A percentile compares a stretch with the other conserved stretches of the same genome.
phyloP scores from a whole-genome alignment of 2,888 invertebrate species.

The Xiphydria camelus region DNA sequence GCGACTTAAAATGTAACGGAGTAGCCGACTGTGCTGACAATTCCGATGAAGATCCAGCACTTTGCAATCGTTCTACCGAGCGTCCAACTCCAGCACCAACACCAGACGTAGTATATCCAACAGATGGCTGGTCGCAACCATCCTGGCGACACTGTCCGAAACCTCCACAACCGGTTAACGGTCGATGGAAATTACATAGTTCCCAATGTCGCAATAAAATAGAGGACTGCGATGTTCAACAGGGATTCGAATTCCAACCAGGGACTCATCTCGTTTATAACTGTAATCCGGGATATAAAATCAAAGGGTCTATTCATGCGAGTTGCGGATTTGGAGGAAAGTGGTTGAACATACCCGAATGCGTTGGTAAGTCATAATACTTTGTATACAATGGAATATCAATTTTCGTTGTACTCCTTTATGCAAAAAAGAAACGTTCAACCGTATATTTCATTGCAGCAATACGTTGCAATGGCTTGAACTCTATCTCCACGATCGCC shows the following conservation, averaged over 20 bases:
- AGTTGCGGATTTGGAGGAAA: constrained; percentile 37
- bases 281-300: constrained; percentile 40
- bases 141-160: constrained; percentile 28
- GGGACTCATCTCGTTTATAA: constrained; percentile 44
- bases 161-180: constrained; percentile 42
- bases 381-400: neutral
- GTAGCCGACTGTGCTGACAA: constrained; percentile 51
- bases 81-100: constrained; percentile 3
- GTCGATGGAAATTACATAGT: constrained; percentile 37
- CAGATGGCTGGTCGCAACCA: constrained; percentile 2
- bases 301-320: constrained; percentile 31
- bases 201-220: constrained; percentile 29
- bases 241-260: constrained; percentile 24
- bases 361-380: constrained; percentile 32
- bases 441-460: constrained; percentile 30
- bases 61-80: constrained; percentile 25
- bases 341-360: constrained; percentile 42
- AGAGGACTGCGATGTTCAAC: constrained; percentile 30
- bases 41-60: constrained; percentile 50
- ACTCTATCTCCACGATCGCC: constrained; percentile 34
- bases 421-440: neutral
- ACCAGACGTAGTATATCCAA: constrained; percentile 2
- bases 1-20: constrained; percentile 48
- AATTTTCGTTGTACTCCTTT: neutral
- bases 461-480: constrained; percentile 39